Conservation (phyloP, 2,113 vertebrate species). For the Rhinolophus sinicus region DNA sequence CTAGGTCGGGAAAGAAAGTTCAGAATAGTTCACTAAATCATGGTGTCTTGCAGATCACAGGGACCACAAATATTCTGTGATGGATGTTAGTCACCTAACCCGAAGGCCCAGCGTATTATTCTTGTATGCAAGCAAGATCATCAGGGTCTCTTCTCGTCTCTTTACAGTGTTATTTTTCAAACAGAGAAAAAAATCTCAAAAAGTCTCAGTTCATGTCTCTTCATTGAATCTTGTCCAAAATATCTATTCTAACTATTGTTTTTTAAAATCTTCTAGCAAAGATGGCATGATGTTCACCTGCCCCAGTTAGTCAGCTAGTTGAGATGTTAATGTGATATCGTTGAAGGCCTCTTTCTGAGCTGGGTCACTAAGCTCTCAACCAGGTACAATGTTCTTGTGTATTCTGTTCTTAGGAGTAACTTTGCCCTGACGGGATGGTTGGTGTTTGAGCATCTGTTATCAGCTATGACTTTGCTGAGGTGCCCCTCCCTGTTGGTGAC, state of each 20-base stretch:
- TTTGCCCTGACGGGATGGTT: background rate
- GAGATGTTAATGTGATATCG: background rate
- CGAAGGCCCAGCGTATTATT: background rate
- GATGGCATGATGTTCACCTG: background rate
- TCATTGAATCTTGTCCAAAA: background rate
- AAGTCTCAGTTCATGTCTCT: background rate
- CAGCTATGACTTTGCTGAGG: background rate
- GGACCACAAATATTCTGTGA: background rate
- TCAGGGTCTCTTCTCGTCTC: background rate
- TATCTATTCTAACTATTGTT: background rate
- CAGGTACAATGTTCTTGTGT: background rate
- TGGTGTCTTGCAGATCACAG: background rate
- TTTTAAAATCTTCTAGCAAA: background rate
- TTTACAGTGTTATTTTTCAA: constrained; percentile 23
- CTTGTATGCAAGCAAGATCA: background rate
- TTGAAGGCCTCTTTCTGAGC: background rate
- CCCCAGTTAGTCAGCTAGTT: background rate
- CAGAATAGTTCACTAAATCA: background rate
- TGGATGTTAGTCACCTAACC: background rate
- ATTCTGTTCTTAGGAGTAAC: background rate
- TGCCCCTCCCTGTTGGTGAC: background rate
- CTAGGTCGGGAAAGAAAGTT: background rate
- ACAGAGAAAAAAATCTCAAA: background rate
- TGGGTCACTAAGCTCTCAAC: background rate
- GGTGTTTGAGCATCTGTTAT: background rate